phyloP scores from a whole-genome alignment of 2,888 invertebrate species.

The Endotricha flammealis region DNA sequence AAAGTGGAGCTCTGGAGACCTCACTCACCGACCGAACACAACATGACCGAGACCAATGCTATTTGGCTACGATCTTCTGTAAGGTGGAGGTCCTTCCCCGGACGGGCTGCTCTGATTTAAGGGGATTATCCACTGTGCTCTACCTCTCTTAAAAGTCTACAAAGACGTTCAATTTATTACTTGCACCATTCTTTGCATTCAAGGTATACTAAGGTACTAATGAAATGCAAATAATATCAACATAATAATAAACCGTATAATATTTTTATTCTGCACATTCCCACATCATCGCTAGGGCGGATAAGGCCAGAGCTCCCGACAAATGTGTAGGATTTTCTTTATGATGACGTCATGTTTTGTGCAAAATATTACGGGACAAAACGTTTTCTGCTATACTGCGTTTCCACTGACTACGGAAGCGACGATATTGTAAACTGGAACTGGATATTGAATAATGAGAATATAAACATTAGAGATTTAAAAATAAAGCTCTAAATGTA shows the following conservation, averaged over 20 bases:
- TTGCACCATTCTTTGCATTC: neutral
- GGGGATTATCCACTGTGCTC: no score
- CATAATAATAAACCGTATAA: neutral
- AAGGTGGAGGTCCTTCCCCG: no score
- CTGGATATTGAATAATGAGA: no score
- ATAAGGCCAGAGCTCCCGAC: constrained; percentile 17
- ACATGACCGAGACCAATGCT: no score
- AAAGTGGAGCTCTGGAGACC: no score
- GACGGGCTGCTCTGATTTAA: no score
- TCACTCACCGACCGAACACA: no score
- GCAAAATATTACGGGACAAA: constrained; percentile 11
- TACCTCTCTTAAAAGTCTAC: no score
- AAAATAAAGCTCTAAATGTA: no score
- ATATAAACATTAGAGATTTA: no score
- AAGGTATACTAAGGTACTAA: neutral
- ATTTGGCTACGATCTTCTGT: no score
- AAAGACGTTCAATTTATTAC: no score
- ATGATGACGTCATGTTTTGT: constrained; percentile 14
- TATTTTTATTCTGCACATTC: constrained; percentile 8
- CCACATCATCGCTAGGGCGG: constrained; percentile 21
- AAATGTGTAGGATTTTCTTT: constrained; percentile 24
- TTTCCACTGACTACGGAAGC: neutral
- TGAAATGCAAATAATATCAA: neutral
- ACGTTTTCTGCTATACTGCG: constrained; percentile 1
- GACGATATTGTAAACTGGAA: neutral